Conservation (phyloP, 2,888 invertebrate genomes). For the Yponomeuta malinellus region DNA sequence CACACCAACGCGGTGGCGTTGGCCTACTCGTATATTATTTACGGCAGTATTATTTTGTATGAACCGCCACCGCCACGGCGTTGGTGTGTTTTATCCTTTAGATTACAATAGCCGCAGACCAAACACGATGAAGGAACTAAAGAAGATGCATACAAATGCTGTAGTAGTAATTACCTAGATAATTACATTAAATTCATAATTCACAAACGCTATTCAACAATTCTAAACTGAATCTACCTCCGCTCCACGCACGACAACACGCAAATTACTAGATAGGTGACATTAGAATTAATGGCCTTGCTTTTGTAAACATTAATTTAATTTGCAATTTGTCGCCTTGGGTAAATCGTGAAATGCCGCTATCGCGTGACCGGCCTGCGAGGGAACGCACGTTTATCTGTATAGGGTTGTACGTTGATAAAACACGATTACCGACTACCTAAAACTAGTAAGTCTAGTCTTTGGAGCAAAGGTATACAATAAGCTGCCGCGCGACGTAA, state of each 20-base stretch:
- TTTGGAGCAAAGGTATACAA: background rate
- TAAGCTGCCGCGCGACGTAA: too few relatives aligned
- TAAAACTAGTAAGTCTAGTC: background rate
- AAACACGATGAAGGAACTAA: too few relatives aligned
- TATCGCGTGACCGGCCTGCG: slow-evolving; percentile 59
- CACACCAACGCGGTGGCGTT: too few relatives aligned
- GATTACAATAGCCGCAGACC: too few relatives aligned
- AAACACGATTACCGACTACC: background rate
- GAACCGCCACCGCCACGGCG: too few relatives aligned
- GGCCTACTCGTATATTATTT: too few relatives aligned
- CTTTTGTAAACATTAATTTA: slow-evolving; percentile 61
- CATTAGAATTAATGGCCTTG: slow-evolving; percentile 18
- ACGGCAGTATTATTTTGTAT: too few relatives aligned
- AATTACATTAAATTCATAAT: too few relatives aligned
- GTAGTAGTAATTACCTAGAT: background rate
- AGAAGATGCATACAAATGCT: too few relatives aligned
- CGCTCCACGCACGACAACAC: background rate
- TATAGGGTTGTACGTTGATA: background rate
- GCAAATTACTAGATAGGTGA: background rate
- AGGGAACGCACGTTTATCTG: slow-evolving; percentile 25
- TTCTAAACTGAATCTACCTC: background rate
- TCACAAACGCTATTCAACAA: background rate
- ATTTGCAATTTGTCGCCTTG: slow-evolving; percentile 35
- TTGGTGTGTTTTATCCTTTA: too few relatives aligned
- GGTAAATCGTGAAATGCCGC: slow-evolving; percentile 56